phyloP scores from a whole-genome alignment of 2,888 invertebrate genomes.

The Magallana nippona region DNA sequence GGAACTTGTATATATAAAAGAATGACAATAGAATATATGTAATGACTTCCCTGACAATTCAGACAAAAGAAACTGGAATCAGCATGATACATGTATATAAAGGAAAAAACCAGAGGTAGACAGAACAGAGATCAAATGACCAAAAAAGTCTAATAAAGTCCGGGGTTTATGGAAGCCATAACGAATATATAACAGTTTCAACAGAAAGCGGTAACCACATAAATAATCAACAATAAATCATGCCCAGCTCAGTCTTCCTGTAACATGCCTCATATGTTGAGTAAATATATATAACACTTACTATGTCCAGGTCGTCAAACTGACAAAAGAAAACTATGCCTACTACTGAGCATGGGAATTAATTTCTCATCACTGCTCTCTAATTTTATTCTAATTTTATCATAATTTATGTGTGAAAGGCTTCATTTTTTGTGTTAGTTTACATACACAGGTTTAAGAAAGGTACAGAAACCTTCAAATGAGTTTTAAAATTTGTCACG shows the following conservation, averaged over 20 bases:
- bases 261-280: not conserved
- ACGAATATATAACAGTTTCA: too few species aligned
- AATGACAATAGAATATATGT: too few species aligned
- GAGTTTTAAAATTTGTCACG: not conserved
- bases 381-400: not conserved
- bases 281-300: not conserved
- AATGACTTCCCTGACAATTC: too few species aligned
- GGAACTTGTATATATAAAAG: too few species aligned
- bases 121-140: too few species aligned
- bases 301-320: slow-evolving; percentile 5
- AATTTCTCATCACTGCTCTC: not conserved
- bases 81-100: too few species aligned
- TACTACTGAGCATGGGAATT: not conserved
- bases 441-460: too few species aligned
- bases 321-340: slow-evolving; percentile 1
- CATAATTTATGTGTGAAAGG: too few species aligned
- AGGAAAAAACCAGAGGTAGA: too few species aligned
- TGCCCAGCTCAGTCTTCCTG: not conserved
- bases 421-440: not conserved
- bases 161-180: too few species aligned
- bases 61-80: too few species aligned
- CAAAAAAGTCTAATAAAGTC: too few species aligned
- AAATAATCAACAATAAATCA: not conserved
- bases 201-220: not conserved
- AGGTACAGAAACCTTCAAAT: not conserved